Evolutionary conservation across 2,113 vertebrate genomes (phyloP).

Genomic region (Lutjanus erythropterus): DNA sequence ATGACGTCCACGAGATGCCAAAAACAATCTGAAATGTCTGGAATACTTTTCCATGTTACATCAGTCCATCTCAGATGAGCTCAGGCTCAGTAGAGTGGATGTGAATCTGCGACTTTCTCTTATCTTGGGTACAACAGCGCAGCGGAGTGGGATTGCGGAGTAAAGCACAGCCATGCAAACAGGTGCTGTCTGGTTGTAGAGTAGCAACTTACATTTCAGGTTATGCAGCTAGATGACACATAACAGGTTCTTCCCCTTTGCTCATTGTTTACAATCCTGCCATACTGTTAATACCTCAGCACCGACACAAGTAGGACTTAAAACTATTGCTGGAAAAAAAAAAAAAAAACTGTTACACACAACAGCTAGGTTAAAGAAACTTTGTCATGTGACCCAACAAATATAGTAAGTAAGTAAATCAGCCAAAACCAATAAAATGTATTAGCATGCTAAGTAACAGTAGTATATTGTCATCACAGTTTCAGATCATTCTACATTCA

Average conservation of each 20-base stretch:
- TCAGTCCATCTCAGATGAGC: too few species aligned
- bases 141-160: too few species aligned
- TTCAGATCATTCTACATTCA: too few species aligned
- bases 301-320: background rate
- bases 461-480: too few species aligned
- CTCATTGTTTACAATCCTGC: slow-evolving; percentile 4
- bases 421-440: too few species aligned
- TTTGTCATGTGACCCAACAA: too few species aligned
- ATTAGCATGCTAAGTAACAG: too few species aligned
- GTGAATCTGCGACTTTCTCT: background rate
- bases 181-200: background rate
- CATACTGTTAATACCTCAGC: background rate
- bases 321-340: background rate
- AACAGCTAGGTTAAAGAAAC: too few species aligned
- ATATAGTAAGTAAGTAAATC: background rate
- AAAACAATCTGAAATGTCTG: too few species aligned
- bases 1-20: too few species aligned
- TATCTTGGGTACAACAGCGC: background rate
- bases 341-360: background rate
- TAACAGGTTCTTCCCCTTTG: background rate
- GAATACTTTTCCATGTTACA: too few species aligned
- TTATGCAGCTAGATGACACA: background rate
- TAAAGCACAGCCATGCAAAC: background rate
- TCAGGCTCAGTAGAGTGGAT: too few species aligned
- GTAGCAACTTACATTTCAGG: background rate